Percentiles rank a stretch among this genome's conserved stretches.
These are phyloP conservation scores for Chlamydotis undulata DNA, from an alignment of 2,113 vertebrate genomes.

Conservation along the genomic window DNA sequence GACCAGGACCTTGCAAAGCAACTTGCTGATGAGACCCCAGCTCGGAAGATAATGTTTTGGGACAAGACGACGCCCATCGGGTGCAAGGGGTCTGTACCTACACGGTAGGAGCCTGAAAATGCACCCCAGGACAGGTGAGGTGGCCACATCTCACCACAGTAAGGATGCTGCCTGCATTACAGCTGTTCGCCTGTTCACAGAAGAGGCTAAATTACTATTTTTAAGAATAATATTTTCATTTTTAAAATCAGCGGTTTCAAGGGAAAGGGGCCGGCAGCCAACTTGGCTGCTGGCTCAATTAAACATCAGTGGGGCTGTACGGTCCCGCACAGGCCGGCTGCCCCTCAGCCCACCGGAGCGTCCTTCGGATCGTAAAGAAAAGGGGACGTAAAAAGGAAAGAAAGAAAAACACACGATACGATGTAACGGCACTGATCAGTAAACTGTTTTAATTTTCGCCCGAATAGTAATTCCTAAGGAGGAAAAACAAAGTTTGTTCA, in stretches of 20 bases:
- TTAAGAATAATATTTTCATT: neutral
- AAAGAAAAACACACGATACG: neutral
- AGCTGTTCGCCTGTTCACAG: neutral
- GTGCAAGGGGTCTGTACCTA: too few relatives aligned
- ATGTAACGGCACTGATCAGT: neutral
- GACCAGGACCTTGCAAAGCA: neutral
- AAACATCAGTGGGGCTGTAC: neutral
- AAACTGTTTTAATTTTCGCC: neutral
- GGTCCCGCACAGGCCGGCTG: neutral
- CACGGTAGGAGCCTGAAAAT: neutral
- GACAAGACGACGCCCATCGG: neutral
- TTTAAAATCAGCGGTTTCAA: neutral
- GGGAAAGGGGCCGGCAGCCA: neutral
- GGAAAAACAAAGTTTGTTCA: conserved; percentile 40
- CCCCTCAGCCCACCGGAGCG: neutral
- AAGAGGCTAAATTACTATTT: neutral
- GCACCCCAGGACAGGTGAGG: neutral
- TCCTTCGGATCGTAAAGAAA: neutral
- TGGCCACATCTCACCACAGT: neutral
- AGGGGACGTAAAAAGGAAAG: neutral
- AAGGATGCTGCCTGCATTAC: neutral
- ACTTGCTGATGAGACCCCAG: neutral
- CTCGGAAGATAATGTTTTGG: rapidly evolving
- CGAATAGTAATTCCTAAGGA: neutral
- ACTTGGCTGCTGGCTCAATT: neutral